Evolutionary conservation across 2,113 vertebrate genomes (phyloP).

Genomic region (Ptychochromis oligacanthus): DNA sequence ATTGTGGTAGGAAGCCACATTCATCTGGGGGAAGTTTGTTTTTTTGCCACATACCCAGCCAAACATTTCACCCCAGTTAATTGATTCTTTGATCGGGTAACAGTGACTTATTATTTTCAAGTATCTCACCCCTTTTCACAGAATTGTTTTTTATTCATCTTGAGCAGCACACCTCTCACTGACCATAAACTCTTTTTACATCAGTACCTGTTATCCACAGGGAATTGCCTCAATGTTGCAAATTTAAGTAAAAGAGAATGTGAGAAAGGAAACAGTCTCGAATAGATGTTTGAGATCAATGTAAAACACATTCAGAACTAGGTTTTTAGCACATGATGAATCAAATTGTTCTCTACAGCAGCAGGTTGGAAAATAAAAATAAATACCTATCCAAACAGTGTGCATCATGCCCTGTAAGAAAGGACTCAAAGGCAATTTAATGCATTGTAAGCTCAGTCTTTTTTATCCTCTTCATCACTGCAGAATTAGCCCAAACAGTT

Average conservation of each 20-base stretch:
- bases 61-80: constrained; percentile 84
- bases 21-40: background rate
- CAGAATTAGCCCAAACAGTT: background rate
- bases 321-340: background rate
- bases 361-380: background rate
- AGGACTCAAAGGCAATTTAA: background rate
- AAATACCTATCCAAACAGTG: background rate
- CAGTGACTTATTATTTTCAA: background rate
- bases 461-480: background rate
- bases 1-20: constrained; percentile 80
- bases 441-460: background rate
- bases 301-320: background rate
- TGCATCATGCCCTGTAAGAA: background rate
- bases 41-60: constrained; percentile 88
- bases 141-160: background rate
- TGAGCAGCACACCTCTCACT: background rate
- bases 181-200: background rate
- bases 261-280: background rate
- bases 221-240: background rate
- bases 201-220: background rate
- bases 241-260: background rate
- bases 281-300: background rate
- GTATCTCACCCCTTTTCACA: background rate
- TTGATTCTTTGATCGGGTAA: constrained; percentile 90
- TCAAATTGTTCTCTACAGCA: background rate